These are phyloP conservation scores for Oscheius sp. DNA, from an alignment of 2,888 invertebrate genomes.

Conservation along the genomic window DNA sequence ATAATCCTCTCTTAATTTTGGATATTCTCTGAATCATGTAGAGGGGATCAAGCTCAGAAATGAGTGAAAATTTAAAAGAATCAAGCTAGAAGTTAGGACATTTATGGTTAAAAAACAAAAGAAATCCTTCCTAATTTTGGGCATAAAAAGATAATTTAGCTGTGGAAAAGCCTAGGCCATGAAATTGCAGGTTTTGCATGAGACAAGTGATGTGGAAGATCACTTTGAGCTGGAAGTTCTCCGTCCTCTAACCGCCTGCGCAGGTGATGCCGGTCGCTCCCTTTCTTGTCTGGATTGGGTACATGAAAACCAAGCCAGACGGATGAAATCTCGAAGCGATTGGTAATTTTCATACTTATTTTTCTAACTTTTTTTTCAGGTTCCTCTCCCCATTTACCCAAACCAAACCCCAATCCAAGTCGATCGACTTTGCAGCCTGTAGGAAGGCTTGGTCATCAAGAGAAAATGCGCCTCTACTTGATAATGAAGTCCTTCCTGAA, in stretches of 20 bases:
- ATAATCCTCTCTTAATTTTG: too few species aligned
- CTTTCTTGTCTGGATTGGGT: slow-evolving; percentile 90
- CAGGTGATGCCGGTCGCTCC: slow-evolving; percentile 55
- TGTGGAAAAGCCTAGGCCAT: too few species aligned
- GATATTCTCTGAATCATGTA: too few species aligned
- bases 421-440: slow-evolving; percentile 46
- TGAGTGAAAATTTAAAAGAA: too few species aligned
- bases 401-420: slow-evolving; percentile 45
- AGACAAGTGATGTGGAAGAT: slow-evolving; percentile 51
- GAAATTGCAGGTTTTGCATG: slow-evolving; percentile 49
- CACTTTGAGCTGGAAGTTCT: slow-evolving; percentile 43
- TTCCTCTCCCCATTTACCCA: slow-evolving; percentile 49
- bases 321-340: slow-evolving; percentile 94
- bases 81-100: too few species aligned
- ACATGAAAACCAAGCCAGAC: slow-evolving; percentile 92
- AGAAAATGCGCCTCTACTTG: slow-evolving; percentile 16
- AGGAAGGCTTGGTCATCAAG: slow-evolving; percentile 2
- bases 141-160: too few species aligned
- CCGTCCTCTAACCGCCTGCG: slow-evolving; percentile 46
- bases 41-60: too few species aligned
- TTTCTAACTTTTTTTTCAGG: neutral
- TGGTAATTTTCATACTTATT: slow-evolving; percentile 78
- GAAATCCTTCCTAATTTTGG: neutral
- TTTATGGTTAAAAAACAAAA: too few species aligned
- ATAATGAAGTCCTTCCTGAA: slow-evolving; percentile 3